These are phyloP conservation scores for Epinephelus lanceolatus DNA, from an alignment of 2,113 vertebrate species.

Conservation along the genomic window DNA sequence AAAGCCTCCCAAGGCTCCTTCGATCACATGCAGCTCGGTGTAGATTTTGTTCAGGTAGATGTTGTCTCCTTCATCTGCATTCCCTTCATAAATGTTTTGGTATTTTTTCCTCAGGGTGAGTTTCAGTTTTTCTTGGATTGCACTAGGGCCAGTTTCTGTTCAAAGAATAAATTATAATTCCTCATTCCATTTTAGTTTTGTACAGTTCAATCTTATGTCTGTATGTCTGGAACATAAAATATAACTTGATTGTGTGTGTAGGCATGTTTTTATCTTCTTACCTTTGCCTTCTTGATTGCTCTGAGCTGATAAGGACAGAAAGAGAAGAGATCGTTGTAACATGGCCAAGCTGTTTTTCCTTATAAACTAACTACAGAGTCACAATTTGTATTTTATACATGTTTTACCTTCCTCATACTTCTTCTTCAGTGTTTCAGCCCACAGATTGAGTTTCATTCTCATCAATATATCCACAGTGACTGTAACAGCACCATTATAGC, in stretches of 20 bases:
- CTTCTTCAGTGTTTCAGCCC: slow-evolving; percentile 24
- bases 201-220: neutral
- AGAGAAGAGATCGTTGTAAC: neutral
- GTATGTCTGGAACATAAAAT: neutral
- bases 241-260: neutral
- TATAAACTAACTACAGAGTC: neutral
- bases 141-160: slow-evolving; percentile 5
- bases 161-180: neutral
- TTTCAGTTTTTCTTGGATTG: slow-evolving; percentile 39
- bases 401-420: slow-evolving; percentile 27
- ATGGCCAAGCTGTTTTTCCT: neutral
- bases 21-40: slow-evolving; percentile 48
- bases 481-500: slow-evolving; percentile 22
- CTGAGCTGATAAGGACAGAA: slow-evolving; percentile 39
- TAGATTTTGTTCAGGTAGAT: slow-evolving; percentile 56
- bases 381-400: neutral
- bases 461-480: slow-evolving; percentile 37
- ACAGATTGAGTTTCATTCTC: slow-evolving; percentile 43
- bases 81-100: slow-evolving; percentile 56
- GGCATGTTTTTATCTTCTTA: neutral
- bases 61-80: slow-evolving; percentile 44
- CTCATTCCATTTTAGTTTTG: neutral
- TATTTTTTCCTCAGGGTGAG: slow-evolving; percentile 42
- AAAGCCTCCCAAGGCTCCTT: slow-evolving; percentile 43
- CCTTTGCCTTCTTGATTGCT: slow-evolving; percentile 31